Conservation (phyloP, 2,113 vertebrate species). For the Dromiciops gliroides region DNA sequence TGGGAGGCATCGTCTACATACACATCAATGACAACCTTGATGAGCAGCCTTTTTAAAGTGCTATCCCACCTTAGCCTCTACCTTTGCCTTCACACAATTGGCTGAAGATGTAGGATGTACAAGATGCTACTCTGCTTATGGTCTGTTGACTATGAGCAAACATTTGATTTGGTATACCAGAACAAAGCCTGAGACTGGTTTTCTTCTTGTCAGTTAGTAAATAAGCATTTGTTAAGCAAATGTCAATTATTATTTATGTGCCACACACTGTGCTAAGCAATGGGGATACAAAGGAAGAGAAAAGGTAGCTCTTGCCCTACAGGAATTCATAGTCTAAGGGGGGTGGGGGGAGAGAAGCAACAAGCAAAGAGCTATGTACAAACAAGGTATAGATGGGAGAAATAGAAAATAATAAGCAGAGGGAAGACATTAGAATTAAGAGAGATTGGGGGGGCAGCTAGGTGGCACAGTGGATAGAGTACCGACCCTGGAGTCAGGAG, state of each 20-base stretch:
- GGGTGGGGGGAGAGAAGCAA: not conserved
- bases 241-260: too few species aligned
- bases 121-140: too few species aligned
- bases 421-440: not conserved
- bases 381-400: not conserved
- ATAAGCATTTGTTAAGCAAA: not conserved
- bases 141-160: too few species aligned
- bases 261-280: not conserved
- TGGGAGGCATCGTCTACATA: not conserved
- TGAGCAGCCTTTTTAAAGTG: not conserved
- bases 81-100: not conserved
- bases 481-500: too few species aligned
- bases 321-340: not conserved
- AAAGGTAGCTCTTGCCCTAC: not conserved
- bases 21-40: not conserved
- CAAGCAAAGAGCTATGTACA: not conserved
- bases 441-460: not conserved
- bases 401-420: not conserved
- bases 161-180: too few species aligned
- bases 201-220: too few species aligned
- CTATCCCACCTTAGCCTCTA: not conserved
- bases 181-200: not conserved
- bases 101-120: not conserved
- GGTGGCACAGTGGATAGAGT: too few species aligned
- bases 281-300: not conserved